Base-by-base conservation (phyloP, 2,113 vertebrate genomes). In the Sinocyclocheilus rhinocerous region DNA sequence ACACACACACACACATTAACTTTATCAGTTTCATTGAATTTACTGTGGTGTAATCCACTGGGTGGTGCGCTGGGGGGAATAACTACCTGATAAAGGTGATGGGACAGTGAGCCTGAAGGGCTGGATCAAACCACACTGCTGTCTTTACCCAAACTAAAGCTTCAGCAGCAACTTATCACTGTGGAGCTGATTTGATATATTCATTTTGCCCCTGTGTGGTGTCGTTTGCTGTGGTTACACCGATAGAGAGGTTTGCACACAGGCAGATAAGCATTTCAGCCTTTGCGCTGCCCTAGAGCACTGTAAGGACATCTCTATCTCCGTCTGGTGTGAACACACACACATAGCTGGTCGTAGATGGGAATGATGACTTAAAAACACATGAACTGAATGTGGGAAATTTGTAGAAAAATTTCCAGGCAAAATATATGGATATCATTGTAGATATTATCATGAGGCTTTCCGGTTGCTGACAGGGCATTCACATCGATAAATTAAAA, bases 201-300 rank as follows among this genome's bases (percentile, higher is more conserved):
- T 92, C 80, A 87, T 91, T 90, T 79, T 85, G 69, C 81, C 83
- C 78, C 76, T 26, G 45, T 83, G 61, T 81, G 70, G 86, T 73
- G 39, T 81, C 24, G 67, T 20, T 52, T 63, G 16, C 33, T 72
- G 20, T 5, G 63, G 69, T 76, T 79, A 29, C 29, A 89, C 67
- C 48, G 85, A 86, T 76, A 84, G n/a, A 42, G 36, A 78, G 59
- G 52, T 63, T 85, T 76, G n/a, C 29, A 81, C 90, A 85, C 88
- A 72, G 76, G 81, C 83, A 92, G 92, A 93, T 92, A 94, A 94
- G 91, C 87, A 88, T 48, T 75, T 78, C 86, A 88, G 90, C 33
- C 65, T 79, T 89, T 78, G 33, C 7, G 16, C 63, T 86, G 89
- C 92, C 90, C 92, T 87, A 81, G 90, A 91, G 82, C 86, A 63